Evolutionary conservation across 2,797 vertebrate genomes (phyloP), one percentile per base, ranked within the genome.

Genomic region (Gymnodraco acuticeps): DNA sequence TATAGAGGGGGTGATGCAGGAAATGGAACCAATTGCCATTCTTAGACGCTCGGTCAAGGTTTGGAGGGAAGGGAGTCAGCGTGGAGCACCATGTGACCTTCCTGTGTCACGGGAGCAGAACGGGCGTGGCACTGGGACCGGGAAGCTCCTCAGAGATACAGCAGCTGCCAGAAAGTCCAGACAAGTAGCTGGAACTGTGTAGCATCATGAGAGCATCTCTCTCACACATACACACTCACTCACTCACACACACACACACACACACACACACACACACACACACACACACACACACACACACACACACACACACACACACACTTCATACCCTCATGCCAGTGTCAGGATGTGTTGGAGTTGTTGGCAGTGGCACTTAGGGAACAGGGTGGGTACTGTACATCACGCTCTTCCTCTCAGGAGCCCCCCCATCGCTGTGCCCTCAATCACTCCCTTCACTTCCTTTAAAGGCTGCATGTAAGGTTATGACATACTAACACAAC

Each of bases 71-170:
- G 74, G 84, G 78, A 80, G 70, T 64, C 16, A 4, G 20, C 15
- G n/a, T 19, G 13, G 31, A 58, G 59, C 64, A 3, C 45, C 43
- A 1, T 14, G 52, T 48, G 53, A 67, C 58, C 77, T 90, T 88
- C 87, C 88, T 83, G 84, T 88, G 52, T 53, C 75, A 81, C 83
- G 68, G 82, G 73, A 77, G 75, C 58, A 78, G 45, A 64, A 55
- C 4, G 19, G 77, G 78, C 0, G 38, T 0, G 43, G 63, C 47
- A 0, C 48, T 66, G 73, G 75, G 66, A 54, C 75, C 78, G 50
- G 84, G 82, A 91, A 89, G 68, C 71, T 87, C 84, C 79, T 70
- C 4, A 43, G 82, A 83, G 80, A 86, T 77, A 20, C 20, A 8
- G 3, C n/a, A 80, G 14, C 73, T 78, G 86, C n/a, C n/a, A 20